These are phyloP conservation scores for Scolopax mira DNA, from an alignment of 2,113 vertebrate species.

Conservation along the genomic window DNA sequence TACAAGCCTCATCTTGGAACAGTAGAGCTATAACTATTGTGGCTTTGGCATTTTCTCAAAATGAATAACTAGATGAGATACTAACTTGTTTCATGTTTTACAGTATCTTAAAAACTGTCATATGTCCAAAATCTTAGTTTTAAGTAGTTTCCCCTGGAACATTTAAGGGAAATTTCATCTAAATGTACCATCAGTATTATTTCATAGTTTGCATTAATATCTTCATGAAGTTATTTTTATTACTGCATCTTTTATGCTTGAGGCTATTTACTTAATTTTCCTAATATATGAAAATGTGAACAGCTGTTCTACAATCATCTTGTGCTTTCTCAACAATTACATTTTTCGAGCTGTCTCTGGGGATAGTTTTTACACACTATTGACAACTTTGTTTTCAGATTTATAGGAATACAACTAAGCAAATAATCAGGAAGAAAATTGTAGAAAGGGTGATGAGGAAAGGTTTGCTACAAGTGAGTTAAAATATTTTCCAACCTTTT, in stretches of 20 bases:
- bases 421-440: neutral
- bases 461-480: neutral
- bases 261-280: neutral
- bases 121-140: neutral
- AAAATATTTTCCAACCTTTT: neutral
- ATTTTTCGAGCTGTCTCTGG: neutral
- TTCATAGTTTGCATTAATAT: neutral
- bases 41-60: conserved; percentile 25
- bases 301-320: neutral
- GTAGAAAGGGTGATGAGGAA: neutral
- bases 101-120: neutral
- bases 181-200: neutral
- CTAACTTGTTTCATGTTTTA: neutral
- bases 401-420: neutral
- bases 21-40: neutral
- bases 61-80: neutral
- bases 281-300: neutral
- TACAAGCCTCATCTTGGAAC: conserved; percentile 8
- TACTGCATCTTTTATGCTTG: neutral
- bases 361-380: neutral
- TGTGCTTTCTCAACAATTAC: neutral
- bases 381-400: neutral
- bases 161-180: neutral
- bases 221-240: neutral
- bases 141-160: conserved; percentile 18